These are phyloP conservation scores for Galemys pyrenaicus DNA, from an alignment of 2,113 vertebrate species.

Conservation along the genomic window DNA sequence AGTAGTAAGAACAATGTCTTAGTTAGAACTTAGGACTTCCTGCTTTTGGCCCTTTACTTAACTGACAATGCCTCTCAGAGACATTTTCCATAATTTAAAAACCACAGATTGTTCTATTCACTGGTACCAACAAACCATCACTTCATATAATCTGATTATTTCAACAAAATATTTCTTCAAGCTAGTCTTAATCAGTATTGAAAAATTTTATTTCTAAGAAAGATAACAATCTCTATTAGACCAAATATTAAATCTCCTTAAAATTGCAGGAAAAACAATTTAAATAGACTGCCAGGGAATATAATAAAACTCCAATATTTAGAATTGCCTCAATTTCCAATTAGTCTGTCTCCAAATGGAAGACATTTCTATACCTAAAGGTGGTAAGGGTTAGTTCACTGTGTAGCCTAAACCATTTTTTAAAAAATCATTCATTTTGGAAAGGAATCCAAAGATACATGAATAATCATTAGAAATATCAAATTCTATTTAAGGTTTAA, in stretches of 20 bases:
- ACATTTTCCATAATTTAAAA: background rate
- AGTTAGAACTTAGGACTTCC: background rate
- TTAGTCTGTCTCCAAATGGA: background rate
- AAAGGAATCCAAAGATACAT: background rate
- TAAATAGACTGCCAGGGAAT: constrained; percentile 24
- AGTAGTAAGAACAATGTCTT: background rate
- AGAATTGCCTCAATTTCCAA: background rate
- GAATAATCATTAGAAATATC: constrained; percentile 22
- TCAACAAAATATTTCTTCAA: constrained; percentile 19
- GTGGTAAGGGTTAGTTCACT: background rate
- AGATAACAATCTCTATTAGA: background rate
- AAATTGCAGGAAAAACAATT: background rate
- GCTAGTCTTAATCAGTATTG: background rate
- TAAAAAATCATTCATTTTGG: constrained; percentile 36
- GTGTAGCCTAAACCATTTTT: background rate
- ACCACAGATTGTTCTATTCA: background rate
- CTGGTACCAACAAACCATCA: background rate
- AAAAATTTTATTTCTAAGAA: constrained; percentile 40
- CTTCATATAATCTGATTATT: constrained; percentile 8
- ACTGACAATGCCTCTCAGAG: background rate
- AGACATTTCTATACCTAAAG: background rate
- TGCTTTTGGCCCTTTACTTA: background rate
- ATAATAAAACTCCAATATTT: background rate
- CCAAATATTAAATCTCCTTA: constrained; percentile 41
- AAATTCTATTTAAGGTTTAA: constrained; percentile 32